Base-by-base conservation (phyloP, 2,113 vertebrate species). In the Odobenus rosmarus region DNA sequence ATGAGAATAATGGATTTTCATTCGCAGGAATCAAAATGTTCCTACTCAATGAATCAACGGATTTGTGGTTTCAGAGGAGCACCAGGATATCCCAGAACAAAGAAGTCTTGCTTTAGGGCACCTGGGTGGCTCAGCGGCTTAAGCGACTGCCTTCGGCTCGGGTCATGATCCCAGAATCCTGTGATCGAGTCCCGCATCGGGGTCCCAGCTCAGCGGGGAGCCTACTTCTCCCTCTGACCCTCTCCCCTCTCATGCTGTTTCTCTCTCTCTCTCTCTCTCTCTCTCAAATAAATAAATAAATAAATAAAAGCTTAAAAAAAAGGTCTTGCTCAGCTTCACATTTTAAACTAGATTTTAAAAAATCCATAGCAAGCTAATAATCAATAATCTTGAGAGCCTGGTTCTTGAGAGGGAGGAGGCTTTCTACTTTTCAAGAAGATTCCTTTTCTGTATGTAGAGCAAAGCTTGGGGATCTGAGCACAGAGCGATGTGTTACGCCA, bases 381-480 rank as follows among this genome's bases (percentile, higher is more conserved):
- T 74, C 77, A 53, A 3, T 28, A 13, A 49, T 51, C 55, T 69
- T 8, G 18, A 82, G 79, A 85, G 67, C 26, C 26, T 42, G 39
- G n/a, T 28, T 92, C 81, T 59, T 57, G 93, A 84, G 53, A 86
- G n/a, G 49, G 80, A 84, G 57, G 53, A 49, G 23, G 42, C 53
- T 95, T 79, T 82, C 90, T 57, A 2, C 42, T 77, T 87, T 92
- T 83, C 42, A 57, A 83, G 85, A 59, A 72, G 76, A 71, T 88
- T 42, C 12, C 59, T 76, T 55, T 85, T 96, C 74, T 94, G 28
- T 79, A n/a, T 39, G 46, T 64, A n/a, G 82, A 85, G 71, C 16
- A 53, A 69, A 49, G 64, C 36, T 36, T 16, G 53, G 69, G 95
- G 23, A 39, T 21, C 19, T 2, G 28, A 71, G 79, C 80, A 16